A percentile compares a stretch with the other conserved stretches of the same genome.
Evolutionary conservation across 2,797 vertebrate species (phyloP).

Genomic region (Lindbergichthys nudifrons): DNA sequence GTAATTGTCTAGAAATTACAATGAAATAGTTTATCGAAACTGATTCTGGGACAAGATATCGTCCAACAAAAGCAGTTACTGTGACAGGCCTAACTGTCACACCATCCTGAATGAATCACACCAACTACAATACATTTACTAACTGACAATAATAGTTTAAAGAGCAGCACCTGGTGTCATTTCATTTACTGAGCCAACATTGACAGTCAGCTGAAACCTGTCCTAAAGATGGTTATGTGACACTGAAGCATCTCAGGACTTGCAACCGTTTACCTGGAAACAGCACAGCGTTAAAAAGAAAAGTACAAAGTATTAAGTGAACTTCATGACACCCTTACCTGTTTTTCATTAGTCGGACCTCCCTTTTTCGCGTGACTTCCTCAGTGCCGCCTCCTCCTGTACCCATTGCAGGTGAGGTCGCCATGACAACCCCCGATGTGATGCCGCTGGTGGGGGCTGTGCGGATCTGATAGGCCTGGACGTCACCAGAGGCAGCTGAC

Average conservation of each 20-base stretch:
- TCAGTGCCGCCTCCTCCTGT: constrained; percentile 90
- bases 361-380: constrained; percentile 96
- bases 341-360: constrained; percentile 99
- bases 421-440: constrained; percentile 95
- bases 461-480: constrained; percentile 99
- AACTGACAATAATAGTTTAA: neutral
- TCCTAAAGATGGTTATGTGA: neutral
- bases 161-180: too few species aligned
- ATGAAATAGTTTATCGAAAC: too few species aligned
- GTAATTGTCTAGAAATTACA: too few species aligned
- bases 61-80: too few species aligned
- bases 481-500: constrained; percentile 95
- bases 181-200: too few species aligned
- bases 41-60: too few species aligned
- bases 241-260: neutral
- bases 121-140: too few species aligned
- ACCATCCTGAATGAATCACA: neutral
- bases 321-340: constrained; percentile 79
- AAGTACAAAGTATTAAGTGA: neutral
- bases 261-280: neutral
- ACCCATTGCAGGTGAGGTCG: constrained; percentile 93
- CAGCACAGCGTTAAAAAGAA: neutral
- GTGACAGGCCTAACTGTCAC: too few species aligned
- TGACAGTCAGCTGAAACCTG: too few species aligned
- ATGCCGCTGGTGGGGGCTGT: constrained; percentile 94